Evolutionary conservation across 1,140 invertebrate genomes (phyloP), one percentile per base, ranked within the genome.

Genomic region (Dendrolimus kikuchii): DNA sequence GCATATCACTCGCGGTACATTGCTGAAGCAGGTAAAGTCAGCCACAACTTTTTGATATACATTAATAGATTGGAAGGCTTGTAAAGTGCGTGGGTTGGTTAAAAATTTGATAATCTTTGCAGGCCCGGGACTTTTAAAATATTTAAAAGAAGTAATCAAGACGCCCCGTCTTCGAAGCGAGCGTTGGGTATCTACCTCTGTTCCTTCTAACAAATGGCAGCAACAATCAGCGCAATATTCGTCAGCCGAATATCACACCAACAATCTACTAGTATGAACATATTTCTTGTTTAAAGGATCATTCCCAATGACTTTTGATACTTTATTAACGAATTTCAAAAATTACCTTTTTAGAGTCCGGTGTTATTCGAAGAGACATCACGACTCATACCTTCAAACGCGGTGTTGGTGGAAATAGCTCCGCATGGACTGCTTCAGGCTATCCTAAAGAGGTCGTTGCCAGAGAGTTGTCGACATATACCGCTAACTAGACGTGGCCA

Each of bases 321-420:
- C 5, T 6, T 37, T 43, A 7, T 23, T 9, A 6, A 9, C 10
- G 5, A 6, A 43, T 3, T 36, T 36, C 9, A 38, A 39, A 40
- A 6, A 23, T 7, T 9, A 39, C 7, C 0, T 6, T 51, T 60
- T 5, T 52, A 77, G 71, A 91, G 73, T 55, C 91, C 94, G 6
- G 95, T 97, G 1, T 76, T 95, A 1, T 97, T 97, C 66, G 92
- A 96, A 65, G 94, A 96, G 79, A 93, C 92, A 1, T 79, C 93
- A 1, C 80, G 87, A n/a, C 83, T 93, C 49, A 89, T 98, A 4
- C 95, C 95, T 0, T 82, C 87, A 41, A 91, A 96, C 79, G 92
- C 95, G 0, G 83, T 97, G 46, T 89, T 91, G 4, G 92, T 93
- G 56, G 90, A 91, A 64, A 92, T 97, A 36, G 94, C 94, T 4